phyloP scores from a whole-genome alignment of 2,113 vertebrate species.

The Strix aluco region DNA sequence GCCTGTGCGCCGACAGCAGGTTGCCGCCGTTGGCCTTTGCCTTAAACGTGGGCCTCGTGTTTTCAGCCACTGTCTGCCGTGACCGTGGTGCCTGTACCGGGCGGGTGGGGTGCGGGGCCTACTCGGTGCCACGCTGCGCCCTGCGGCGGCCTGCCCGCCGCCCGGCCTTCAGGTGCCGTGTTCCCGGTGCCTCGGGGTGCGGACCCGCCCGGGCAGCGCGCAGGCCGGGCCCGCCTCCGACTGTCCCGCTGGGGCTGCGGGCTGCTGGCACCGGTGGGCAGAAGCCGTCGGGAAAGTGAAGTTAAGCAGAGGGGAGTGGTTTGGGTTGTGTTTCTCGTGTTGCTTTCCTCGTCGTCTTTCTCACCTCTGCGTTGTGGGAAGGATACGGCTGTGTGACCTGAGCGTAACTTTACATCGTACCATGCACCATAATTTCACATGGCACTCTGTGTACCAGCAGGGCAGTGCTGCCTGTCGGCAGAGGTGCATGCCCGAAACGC shows the following conservation, averaged over 20 bases:
- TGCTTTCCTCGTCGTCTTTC: background rate
- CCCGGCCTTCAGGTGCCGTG: background rate
- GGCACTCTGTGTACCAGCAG: background rate
- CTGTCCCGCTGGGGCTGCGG: background rate
- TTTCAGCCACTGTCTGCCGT: background rate
- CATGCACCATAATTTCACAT: no score
- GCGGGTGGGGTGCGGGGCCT: background rate
- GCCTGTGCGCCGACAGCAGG: no score
- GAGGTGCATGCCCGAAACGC: background rate
- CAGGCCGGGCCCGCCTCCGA: fast-evolving
- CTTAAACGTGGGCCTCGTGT: background rate
- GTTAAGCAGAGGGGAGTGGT: fast-evolving
- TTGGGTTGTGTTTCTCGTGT: background rate
- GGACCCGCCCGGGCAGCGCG: background rate
- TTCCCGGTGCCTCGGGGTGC: no score
- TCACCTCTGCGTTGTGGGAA: fast-evolving
- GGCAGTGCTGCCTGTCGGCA: background rate
- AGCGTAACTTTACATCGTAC: fast-evolving
- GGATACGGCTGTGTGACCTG: fast-evolving
- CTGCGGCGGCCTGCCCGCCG: background rate
- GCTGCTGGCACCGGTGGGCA: background rate
- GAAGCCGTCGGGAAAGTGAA: background rate
- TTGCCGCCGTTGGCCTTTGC: no score
- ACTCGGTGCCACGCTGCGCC: background rate
- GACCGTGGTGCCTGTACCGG: background rate